These are phyloP conservation scores for Perithous albicinctus DNA, from an alignment of 2,888 invertebrate species.

Conservation along the genomic window DNA sequence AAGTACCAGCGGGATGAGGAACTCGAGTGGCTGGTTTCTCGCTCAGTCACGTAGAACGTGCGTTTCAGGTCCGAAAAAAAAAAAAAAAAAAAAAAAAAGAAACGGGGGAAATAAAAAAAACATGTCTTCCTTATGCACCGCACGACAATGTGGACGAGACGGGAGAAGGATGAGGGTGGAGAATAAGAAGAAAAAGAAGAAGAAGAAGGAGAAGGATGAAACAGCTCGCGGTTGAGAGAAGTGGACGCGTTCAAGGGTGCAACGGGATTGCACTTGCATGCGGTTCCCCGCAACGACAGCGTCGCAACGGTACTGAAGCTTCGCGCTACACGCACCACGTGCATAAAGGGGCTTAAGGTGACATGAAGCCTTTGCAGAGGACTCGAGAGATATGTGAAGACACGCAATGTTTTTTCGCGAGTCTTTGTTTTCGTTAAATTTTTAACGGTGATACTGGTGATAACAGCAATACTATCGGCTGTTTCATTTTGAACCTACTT, in stretches of 20 bases:
- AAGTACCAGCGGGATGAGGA: slow-evolving; percentile 35
- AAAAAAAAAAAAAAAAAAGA: background rate
- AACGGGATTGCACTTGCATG: slow-evolving; percentile 19
- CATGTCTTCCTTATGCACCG: slow-evolving; percentile 5
- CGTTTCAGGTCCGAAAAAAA: slow-evolving; percentile 10
- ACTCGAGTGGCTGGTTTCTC: slow-evolving; percentile 41
- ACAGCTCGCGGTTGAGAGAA: slow-evolving; percentile 7
- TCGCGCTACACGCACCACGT: background rate
- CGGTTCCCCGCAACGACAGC: background rate
- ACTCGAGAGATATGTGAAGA: background rate
- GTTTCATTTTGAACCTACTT: background rate
- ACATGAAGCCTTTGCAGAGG: background rate
- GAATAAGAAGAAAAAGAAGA: slow-evolving; percentile 11
- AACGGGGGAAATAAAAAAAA: slow-evolving; percentile 19
- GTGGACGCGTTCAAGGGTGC: slow-evolving; percentile 19
- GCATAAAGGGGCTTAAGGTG: slow-evolving; percentile 5
- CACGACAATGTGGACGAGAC: background rate
- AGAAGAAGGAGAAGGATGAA: slow-evolving; percentile 21
- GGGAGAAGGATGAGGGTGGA: slow-evolving; percentile 1
- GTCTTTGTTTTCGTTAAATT: background rate
- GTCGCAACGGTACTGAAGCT: background rate
- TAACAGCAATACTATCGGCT: background rate
- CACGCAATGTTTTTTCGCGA: background rate
- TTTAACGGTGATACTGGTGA: no score
- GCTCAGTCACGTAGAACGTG: slow-evolving; percentile 57